Evolutionary conservation across 2,888 invertebrate genomes (phyloP), one percentile per base, ranked within the genome.

Genomic region (Clostera curtula): DNA sequence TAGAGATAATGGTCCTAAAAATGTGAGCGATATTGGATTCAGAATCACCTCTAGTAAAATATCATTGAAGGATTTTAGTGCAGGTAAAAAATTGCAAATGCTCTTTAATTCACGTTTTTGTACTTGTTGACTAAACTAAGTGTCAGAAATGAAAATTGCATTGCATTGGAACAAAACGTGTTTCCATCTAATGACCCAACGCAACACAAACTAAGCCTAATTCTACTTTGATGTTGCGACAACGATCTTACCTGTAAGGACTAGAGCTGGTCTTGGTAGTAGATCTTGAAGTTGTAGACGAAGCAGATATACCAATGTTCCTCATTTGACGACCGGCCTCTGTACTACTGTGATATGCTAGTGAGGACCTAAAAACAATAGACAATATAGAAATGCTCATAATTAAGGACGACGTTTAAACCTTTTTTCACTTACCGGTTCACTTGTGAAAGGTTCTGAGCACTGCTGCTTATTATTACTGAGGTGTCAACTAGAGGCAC

Each of bases 211-310:
- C 4, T 6, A 17, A 3, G 3, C 17, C n/a, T 7, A n/a, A 17
- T 6, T 5, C 1, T 17, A 17, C 8, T 2, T 17, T 17, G 8
- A 5, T 17, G 8, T 17, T 17, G n/a, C n/a, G n/a, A n/a, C 5
- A 26, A 23, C n/a, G 6, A 9, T 6, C 11, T 40, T 63, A 89
- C 90, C 93, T 90, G 61, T 96, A 97, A 5, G 96, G 95, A 68
- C 96, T 95, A 13, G 96, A 95, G 51, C 95, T 93, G 7, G 97
- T 97, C 71, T 97, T 97, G 24, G 94, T 96, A 0, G 97, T 97
- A 14, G 96, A 96, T 40, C 96, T 86, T 1, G 96, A 96, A 0
- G 97, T 97, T 0, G 97, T 97, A 34, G 96, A 96, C 0, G 96
- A 96, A 1, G 96, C 95, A 6, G 97, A 96, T 48, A 97, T 96